A percentile compares a stretch with the other conserved stretches of the same genome.
phyloP scores from a whole-genome alignment of 2,797 vertebrate species.

The Sebastes cheni region DNA sequence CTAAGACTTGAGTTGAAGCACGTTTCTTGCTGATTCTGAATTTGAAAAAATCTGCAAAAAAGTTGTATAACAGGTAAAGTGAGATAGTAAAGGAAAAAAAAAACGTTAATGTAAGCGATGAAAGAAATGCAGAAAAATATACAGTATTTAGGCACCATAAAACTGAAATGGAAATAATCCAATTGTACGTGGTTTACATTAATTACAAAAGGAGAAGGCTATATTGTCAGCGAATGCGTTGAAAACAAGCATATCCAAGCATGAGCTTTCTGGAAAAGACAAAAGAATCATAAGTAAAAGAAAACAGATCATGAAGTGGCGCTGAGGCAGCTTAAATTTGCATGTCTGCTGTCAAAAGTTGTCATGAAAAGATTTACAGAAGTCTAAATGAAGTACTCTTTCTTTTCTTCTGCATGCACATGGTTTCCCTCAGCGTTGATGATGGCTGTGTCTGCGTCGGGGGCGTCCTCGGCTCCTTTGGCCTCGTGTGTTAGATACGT shows the following conservation, averaged over 20 bases:
- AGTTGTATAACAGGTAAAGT: conserved; percentile 57
- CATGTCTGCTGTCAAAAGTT: conserved; percentile 76
- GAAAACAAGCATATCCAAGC: conserved; percentile 48
- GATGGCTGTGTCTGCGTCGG: conserved; percentile 99
- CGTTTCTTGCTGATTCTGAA: conserved; percentile 61
- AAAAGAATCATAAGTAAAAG: conserved; percentile 37
- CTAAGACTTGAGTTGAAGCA: conserved; percentile 67
- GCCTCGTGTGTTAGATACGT: conserved; percentile 99
- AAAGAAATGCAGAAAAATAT: conserved; percentile 52
- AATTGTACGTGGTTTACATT: conserved; percentile 82
- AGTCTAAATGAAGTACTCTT: conserved; percentile 99
- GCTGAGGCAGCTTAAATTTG: conserved; percentile 70
- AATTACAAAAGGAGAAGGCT: conserved; percentile 79
- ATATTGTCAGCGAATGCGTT: conserved; percentile 49
- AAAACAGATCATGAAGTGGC: conserved; percentile 47
- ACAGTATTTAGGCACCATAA: conserved; percentile 94
- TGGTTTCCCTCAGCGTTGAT: conserved; percentile 99
- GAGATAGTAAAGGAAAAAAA: conserved; percentile 43
- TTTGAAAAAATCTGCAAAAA: conserved; percentile 53
- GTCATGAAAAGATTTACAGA: conserved; percentile 79
- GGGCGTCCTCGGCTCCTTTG: conserved; percentile 98
- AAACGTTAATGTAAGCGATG: conserved; percentile 11
- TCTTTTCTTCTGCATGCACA: conserved; percentile 99
- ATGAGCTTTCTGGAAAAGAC: conserved; percentile 33
- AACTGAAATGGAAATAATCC: conserved; percentile 82